Base-by-base conservation (phyloP, 2,888 invertebrate genomes). In the Eremobia ochroleuca region DNA sequence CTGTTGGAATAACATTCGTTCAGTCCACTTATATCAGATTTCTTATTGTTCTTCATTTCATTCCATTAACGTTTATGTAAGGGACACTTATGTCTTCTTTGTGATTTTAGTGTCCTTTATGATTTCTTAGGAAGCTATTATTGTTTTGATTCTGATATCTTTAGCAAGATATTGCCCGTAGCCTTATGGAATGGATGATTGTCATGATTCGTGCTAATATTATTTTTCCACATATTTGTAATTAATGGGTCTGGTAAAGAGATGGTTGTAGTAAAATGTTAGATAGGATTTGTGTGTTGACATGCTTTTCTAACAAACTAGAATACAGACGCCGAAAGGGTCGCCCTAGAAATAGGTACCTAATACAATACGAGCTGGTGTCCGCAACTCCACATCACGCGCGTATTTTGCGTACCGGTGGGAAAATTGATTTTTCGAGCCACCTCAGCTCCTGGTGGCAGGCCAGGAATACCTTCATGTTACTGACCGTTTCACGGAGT, bases 11-110 rank as follows among this genome's bases (percentile, higher is more conserved):
- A 96, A 96, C 95, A 96, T 93, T 92, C 90, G 90, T 91, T 86
- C 87, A 88, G 92, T 92, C 94, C 94, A 94, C 94, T 95, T 93
- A 95, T 96, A 96, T 96, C 96, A 91, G 95, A 96, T 96, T 96
- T 94, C 96, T 93, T 93, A 94, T 96, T 96, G 96, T 96, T 95
- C 92, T 92, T 93, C 92, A 92, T 92, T 93, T 92, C 93, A 91
- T 94, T 94, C 95, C 94, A 96, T 95, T 96, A 95, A 92, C 92
- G 94, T 93, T 92, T 92, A 89, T 92, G 87, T 91, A 89, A 91
- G 90, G 88, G 91, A 95, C 90, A 91, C 88, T 93, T 90, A 91
- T 91, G 89, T 93, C 92, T 92, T 92, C 91, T 89, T 88, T 92
- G 82, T 82, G 82, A 84, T 80, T 87, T 85, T 73, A 73, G 67